Conservation (phyloP, 2,113 vertebrate species). For the Strix uralensis region DNA sequence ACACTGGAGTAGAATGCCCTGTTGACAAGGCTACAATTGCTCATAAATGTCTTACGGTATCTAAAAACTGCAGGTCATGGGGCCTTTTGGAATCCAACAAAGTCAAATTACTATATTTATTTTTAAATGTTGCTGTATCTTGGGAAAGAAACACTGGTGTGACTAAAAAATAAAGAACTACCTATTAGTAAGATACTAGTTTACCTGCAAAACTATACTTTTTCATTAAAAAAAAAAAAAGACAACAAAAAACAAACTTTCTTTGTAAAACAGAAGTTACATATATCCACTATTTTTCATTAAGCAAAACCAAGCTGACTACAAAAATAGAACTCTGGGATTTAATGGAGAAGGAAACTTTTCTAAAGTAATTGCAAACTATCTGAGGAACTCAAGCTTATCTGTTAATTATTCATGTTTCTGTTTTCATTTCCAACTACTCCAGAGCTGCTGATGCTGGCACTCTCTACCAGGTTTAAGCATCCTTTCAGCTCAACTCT, state of each 20-base stretch:
- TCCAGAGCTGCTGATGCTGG: conserved; percentile 58
- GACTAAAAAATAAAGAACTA: background rate
- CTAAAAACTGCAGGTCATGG: background rate
- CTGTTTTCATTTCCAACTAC: conserved; percentile 49
- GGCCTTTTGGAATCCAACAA: background rate
- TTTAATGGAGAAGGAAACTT: background rate
- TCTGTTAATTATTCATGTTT: conserved; percentile 65
- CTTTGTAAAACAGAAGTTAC: background rate
- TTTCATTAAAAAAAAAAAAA: background rate
- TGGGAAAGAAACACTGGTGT: background rate
- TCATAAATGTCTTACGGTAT: background rate
- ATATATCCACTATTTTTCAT: background rate
- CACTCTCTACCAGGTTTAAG: conserved; percentile 41
- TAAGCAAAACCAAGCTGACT: background rate
- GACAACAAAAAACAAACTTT: background rate
- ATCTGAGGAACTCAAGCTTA: background rate
- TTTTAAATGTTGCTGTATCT: background rate
- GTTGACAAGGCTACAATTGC: background rate
- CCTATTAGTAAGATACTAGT: fast-evolving
- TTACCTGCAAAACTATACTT: background rate
- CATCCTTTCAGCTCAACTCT: conserved; percentile 52
- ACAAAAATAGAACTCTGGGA: background rate
- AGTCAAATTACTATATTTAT: background rate
- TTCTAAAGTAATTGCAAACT: background rate
- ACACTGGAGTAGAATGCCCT: fast-evolving